Evolutionary conservation across 2,113 vertebrate species (phyloP).

Genomic region (Solea solea): DNA sequence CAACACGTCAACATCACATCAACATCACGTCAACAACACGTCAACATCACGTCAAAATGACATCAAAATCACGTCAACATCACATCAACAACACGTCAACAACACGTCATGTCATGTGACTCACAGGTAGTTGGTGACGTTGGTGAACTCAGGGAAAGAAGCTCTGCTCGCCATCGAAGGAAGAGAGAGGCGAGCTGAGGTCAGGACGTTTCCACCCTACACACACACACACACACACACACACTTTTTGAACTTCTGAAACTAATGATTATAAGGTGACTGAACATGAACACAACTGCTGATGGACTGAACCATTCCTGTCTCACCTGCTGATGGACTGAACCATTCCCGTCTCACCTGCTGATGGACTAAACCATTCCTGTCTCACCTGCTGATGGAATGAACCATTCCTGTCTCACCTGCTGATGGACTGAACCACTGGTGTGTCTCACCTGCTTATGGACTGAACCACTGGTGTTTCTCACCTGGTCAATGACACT

Average conservation of each 20-base stretch:
- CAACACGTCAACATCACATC: neutral
- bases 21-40: neutral
- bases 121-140: slow-evolving; percentile 96
- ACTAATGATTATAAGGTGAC: no score
- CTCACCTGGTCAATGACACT: slow-evolving; percentile 94
- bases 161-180: slow-evolving; percentile 94
- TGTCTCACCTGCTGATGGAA: no score
- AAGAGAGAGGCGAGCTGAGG: slow-evolving; percentile 88
- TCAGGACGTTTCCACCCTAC: slow-evolving; percentile 91
- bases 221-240: slow-evolving; percentile 26
- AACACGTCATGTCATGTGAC: slow-evolving; percentile 48
- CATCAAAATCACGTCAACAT: neutral
- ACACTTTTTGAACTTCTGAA: neutral
- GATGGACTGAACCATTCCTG: no score
- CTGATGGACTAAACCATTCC: no score
- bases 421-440: no score
- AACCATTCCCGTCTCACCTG: no score
- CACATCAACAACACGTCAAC: neutral
- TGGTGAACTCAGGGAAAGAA: slow-evolving; percentile 90
- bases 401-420: no score
- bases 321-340: no score
- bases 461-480: neutral
- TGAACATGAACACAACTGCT: no score
- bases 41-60: neutral
- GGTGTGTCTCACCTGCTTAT: neutral